Evolutionary conservation across 1,140 invertebrate genomes (phyloP), one percentile per base, ranked within the genome.

Genomic region (Danaus melanippus): DNA sequence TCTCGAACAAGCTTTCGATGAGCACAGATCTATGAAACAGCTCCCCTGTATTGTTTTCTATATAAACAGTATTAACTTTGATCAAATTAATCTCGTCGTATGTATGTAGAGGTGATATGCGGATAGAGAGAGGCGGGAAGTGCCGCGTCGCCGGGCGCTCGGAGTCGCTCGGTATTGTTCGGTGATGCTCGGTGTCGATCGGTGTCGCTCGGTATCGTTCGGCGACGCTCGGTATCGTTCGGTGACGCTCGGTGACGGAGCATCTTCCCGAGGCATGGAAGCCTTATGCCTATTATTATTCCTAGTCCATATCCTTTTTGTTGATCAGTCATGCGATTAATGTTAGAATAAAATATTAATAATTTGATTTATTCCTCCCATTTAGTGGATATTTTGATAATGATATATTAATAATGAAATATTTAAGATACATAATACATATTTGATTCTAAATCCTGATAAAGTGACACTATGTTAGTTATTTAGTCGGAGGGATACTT

Each of bases 351-450:
- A 84, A 74, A 84, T 84, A 84, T 76, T 84, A 81, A 83, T 85
- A 84, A 86, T 86, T 86, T 85, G 80, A 85, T 86, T 86, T 86
- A 86, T 85, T 86, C 84, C 81, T 85, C 80, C 80, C 84, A 81
- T 86, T 86, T 86, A 86, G 82, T 86, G 84, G 84, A 86, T 85
- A 86, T 86, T 86, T 86, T 86, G 84, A 86, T 86, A 86, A 86
- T 86, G 82, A 86, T 86, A 85, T 86, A 85, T 86, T 86, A 86
- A 84, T 86, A 86, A 83, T 83, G 80, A 85, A 86, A 86, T 86
- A 85, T 85, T 86, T 86, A 86, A 86, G 84, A 85, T 85, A 85
- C 84, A 85, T 85, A 86, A 86, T 85, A 86, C 84, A 86, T 86
- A 86, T 85, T 86, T 86, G 84, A 86, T 86, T 86, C 84, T 86